Evolutionary conservation across 1,140 invertebrate species (phyloP).

Genomic region (Calliphora vicina): DNA sequence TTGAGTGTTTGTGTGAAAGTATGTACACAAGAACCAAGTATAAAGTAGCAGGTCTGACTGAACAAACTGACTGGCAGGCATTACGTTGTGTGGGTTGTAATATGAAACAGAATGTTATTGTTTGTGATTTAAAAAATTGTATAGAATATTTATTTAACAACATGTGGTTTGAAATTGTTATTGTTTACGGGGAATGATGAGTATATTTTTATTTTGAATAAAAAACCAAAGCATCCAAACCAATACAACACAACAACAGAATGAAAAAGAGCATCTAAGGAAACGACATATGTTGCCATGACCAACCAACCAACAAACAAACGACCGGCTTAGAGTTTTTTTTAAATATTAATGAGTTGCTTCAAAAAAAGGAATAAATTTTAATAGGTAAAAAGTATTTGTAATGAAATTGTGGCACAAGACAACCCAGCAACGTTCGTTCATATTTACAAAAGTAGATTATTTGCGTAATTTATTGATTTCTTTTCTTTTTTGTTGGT

Average conservation of each 20-base stretch:
- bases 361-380: background rate
- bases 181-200: conserved; percentile 22
- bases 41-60: background rate
- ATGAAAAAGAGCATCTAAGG: background rate
- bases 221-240: no score
- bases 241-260: background rate
- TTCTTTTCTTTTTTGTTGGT: no score
- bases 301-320: background rate
- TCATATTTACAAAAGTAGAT: no score
- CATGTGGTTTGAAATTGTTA: conserved; percentile 22
- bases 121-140: conserved; percentile 12
- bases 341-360: background rate
- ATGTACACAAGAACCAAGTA: background rate
- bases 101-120: conserved; percentile 1
- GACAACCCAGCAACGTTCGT: no score
- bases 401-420: no score
- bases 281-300: background rate
- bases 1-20: background rate
- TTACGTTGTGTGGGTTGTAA: conserved; percentile 6
- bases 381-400: background rate
- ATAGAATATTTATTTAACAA: conserved; percentile 25
- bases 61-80: background rate
- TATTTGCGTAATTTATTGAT: no score
- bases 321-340: background rate
- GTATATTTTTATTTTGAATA: background rate